phyloP scores from a whole-genome alignment of 92 coral and sea anemone species.

The Parazoanthus swiftii region DNA sequence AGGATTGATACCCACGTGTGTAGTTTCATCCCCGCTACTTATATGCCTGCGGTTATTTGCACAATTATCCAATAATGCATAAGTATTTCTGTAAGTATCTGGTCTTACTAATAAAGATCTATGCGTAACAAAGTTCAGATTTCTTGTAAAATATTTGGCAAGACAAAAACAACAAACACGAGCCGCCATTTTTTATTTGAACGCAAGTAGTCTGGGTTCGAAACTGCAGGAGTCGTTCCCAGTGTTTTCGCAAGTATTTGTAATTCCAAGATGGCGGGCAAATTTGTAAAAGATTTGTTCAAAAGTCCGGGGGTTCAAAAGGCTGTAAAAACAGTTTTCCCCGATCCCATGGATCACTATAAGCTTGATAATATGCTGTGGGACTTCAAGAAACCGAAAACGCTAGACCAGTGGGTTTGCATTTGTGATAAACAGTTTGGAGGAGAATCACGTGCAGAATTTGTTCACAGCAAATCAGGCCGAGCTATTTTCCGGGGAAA shows the following conservation, averaged over 20 bases:
- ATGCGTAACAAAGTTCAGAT: not conserved
- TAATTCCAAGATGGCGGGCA: slow-evolving; percentile 76
- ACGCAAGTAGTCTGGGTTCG: slow-evolving; percentile 10
- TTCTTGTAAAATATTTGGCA: not conserved
- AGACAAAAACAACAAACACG: slow-evolving; percentile 28
- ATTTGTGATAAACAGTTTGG: slow-evolving; percentile 91
- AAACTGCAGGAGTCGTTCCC: slow-evolving; percentile 4
- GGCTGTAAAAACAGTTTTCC: slow-evolving; percentile 74
- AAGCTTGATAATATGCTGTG: slow-evolving; percentile 82
- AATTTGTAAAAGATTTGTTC: slow-evolving; percentile 55
- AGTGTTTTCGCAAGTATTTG: not conserved
- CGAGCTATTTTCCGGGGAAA: slow-evolving; percentile 81
- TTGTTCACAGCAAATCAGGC: slow-evolving; percentile 74
- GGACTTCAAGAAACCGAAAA: slow-evolving; percentile 73
- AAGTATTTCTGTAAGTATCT: not conserved
- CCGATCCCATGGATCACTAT: slow-evolving; percentile 84
- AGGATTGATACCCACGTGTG: not conserved
- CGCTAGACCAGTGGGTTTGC: slow-evolving; percentile 77
- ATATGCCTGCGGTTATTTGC: not conserved
- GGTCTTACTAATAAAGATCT: not conserved
- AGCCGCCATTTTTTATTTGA: slow-evolving; percentile 19
- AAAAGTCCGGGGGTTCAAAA: slow-evolving; percentile 63
- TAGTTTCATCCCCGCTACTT: not conserved
- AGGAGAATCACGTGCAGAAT: slow-evolving; percentile 82
- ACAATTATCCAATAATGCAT: not conserved